A percentile compares a stretch with the other conserved stretches of the same genome.
Conservation (phyloP, 1,140 invertebrate species). For the Drosophila seguyi region DNA sequence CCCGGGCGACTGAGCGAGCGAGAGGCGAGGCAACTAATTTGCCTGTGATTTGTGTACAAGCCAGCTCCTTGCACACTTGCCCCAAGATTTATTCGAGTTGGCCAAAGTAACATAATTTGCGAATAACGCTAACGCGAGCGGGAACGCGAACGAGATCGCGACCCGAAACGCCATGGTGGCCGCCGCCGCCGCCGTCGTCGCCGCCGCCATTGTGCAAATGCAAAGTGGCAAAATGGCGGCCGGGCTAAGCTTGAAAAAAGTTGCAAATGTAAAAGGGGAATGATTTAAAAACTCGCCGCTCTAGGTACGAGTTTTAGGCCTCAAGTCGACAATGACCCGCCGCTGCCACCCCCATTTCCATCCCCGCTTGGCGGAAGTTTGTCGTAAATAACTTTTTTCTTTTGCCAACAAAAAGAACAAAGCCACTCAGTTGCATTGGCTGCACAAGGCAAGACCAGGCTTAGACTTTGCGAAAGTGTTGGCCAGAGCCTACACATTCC, state of each 20-base stretch:
- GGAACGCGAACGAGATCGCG: constrained; percentile 32
- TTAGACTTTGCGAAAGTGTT: constrained; percentile 41
- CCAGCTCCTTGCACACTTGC: constrained; percentile 34
- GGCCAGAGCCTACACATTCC: constrained; percentile 1
- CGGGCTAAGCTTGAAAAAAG: constrained; percentile 35
- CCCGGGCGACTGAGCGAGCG: constrained; percentile 4
- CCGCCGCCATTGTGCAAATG: constrained; percentile 47
- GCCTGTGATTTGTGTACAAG: constrained; percentile 70
- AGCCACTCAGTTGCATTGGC: constrained; percentile 67
- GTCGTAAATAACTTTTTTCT: constrained; percentile 73
- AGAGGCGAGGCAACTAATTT: constrained; percentile 64
- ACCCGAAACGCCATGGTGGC: constrained; percentile 15
- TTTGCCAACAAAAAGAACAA: constrained; percentile 34
- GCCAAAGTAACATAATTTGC: constrained; percentile 79
- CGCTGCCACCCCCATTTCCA: not conserved
- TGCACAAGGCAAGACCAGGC: constrained; percentile 54
- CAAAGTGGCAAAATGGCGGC: constrained; percentile 63
- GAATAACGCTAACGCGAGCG: constrained; percentile 45
- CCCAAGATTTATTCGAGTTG: constrained; percentile 75
- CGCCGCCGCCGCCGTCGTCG: not conserved
- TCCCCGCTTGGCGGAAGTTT: constrained; percentile 29
- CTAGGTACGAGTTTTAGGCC: constrained; percentile 45
- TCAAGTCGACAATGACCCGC: constrained; percentile 41
- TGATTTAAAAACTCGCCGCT: constrained; percentile 74
- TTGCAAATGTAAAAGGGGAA: constrained; percentile 35